Evolutionary conservation across 1,140 invertebrate genomes (phyloP), one percentile per base, ranked within the genome.

Genomic region (Eubasilissa regina): DNA sequence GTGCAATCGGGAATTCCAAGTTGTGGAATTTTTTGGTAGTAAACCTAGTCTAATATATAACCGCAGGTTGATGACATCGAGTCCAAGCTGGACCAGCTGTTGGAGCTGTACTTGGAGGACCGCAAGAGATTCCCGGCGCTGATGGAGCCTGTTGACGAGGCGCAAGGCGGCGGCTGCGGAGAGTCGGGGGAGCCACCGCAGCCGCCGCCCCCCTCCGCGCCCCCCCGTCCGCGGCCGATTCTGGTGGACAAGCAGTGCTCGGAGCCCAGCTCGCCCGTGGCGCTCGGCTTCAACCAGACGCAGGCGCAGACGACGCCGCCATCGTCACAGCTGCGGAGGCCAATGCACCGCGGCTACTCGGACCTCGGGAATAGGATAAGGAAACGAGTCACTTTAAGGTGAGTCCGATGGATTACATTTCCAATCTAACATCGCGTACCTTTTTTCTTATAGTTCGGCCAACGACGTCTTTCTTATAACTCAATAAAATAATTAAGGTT

Each of bases 101-200:
- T 98, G 85, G 97, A 98, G 85, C 91, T 98, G 89, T 97, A 97
- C 86, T 92, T 96, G 91, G 96, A 97, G 87, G 96, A 98, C 88
- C 91, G 96, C 84, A 93, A 94, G 86, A 89, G 90, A 82, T 87
- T 93, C 13, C 86, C 86, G 64, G 85, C 86, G 81, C 35, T 58
- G 25, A 35, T 35, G 25, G 25, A 35, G 25, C 25, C 25, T 35
- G 25, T 6, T 1, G 25, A 35, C 1, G 25, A 35, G 25, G 25
- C 25, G n/a, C n/a, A n/a, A n/a, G n/a, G n/a, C n/a, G n/a, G 1
- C 6, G 72, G 72, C 72, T 21, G 72, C 7, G 72, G 15, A 84
- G 84, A 77, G 85, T 84, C 83, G 84, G 85, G 60, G 75, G 56
- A 64, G 44, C 35, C 44, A 19, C 11, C 4, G 51, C 47, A 60